Evolutionary conservation across 2,888 invertebrate genomes (phyloP).

Genomic region (Ornithoptera alexandrae): DNA sequence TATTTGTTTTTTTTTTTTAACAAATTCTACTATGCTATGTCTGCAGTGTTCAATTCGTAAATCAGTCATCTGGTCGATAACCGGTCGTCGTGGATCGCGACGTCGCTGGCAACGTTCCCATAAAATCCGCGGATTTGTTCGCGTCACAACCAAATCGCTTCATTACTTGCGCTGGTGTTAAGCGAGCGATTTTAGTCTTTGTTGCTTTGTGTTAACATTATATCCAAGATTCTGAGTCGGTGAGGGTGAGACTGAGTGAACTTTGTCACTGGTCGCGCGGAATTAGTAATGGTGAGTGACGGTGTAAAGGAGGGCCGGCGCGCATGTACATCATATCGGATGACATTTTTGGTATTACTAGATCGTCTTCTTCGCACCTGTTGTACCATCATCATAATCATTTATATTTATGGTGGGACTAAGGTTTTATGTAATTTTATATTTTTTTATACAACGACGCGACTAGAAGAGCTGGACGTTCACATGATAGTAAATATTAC

Average conservation of each 20-base stretch:
- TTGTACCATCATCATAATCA: conserved; percentile 4
- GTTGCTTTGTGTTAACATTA: conserved; percentile 4
- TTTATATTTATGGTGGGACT: background rate
- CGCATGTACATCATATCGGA: conserved; percentile 41
- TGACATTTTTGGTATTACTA: conserved; percentile 8
- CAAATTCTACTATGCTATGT: no score
- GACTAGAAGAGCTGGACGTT: no score
- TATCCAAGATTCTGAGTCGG: background rate
- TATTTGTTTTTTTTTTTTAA: no score
- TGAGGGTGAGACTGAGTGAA: background rate
- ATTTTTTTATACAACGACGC: no score
- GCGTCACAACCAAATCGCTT: conserved; percentile 31
- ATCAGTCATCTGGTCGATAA: conserved; percentile 39
- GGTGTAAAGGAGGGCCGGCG: conserved; percentile 51
- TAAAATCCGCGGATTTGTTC: conserved; percentile 53
- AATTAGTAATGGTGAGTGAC: conserved; percentile 54
- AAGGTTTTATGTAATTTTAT: no score
- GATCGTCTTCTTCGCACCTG: conserved; percentile 13
- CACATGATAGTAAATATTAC: no score
- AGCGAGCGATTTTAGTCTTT: conserved; percentile 16
- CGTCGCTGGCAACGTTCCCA: conserved; percentile 56
- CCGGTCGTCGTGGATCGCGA: conserved; percentile 50
- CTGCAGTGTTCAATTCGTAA: conserved; percentile 32
- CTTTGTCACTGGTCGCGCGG: conserved; percentile 20
- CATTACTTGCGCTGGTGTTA: conserved; percentile 4